Base-by-base conservation (phyloP, 2,113 vertebrate genomes). In the Dasyprocta punctata region DNA sequence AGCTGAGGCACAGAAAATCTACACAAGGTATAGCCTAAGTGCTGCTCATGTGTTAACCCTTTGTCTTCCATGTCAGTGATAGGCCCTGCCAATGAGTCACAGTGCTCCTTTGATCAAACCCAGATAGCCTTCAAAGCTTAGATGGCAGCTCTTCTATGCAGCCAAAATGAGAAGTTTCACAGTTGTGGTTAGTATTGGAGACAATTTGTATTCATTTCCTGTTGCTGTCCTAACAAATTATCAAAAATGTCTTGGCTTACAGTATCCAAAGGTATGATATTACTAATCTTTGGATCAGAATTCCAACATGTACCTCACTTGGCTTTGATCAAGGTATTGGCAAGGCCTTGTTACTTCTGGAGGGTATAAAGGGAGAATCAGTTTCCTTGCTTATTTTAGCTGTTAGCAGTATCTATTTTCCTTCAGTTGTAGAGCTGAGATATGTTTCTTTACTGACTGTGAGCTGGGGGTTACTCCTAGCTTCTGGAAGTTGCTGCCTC, bases 1-100 rank as follows among this genome's bases (percentile, higher is more conserved):
- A 91, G 7, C 6, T 38, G 3, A 67, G 56, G 14, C 12, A 11
- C 14, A 4, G 26, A 73, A 41, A 52, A 44, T 47, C 71, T 30
- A 3, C 6, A 47, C 13, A 13, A 38, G 44, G 5, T 10, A 14
- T 58, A n/a, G 1, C 0, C 1, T n/a, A 22, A 3, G 9, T 1
- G 0, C 26, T 24, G 11, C 54, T 26, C 14, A 0, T 26, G 7
- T 71, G 60, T 52, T 75, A 12, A 19, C 26, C 0, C 22, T 49
- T 56, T n/a, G 24, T 19, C 24, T 56, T 58, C 28, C 17, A 0
- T 20, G 17, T 73, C n/a, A 65, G 9, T 67, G 54, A 67, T 13
- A 17, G 28, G 5, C 38, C 36, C 24, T 13, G 13, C 19, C n/a
- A 24, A 17, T 12, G 19, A 54, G 38, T 61, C 36, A 12, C 9